phyloP scores from a whole-genome alignment of 2,797 vertebrate species.

The Sebastes aleutianus region DNA sequence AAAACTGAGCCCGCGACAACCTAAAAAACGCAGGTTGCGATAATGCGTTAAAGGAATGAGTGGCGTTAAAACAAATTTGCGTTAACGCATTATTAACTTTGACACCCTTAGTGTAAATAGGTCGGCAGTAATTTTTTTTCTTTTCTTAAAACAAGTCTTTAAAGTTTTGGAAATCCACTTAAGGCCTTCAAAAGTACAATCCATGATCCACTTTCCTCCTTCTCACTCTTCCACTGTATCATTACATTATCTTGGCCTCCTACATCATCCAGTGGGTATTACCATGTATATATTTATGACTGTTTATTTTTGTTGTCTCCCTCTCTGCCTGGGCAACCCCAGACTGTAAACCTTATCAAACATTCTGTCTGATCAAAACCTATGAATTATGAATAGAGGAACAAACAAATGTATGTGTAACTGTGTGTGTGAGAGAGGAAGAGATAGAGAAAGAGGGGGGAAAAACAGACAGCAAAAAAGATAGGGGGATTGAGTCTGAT shows the following conservation, averaged over 20 bases:
- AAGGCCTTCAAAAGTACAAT: background rate
- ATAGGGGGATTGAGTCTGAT: constrained; percentile 60
- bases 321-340: constrained; percentile 47
- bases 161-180: constrained; percentile 6
- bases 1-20: too few relatives aligned
- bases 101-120: background rate
- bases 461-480: constrained; percentile 18
- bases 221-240: constrained; percentile 10
- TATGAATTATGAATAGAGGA: constrained; percentile 73
- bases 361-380: constrained; percentile 78
- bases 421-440: constrained; percentile 6
- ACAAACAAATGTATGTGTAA: constrained; percentile 56
- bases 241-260: constrained; percentile 51
- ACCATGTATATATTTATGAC: constrained; percentile 62
- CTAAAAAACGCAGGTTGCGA: too few relatives aligned
- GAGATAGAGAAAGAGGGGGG: background rate
- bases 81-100: too few relatives aligned
- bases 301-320: constrained; percentile 70
- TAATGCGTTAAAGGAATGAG: too few relatives aligned
- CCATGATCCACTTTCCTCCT: background rate
- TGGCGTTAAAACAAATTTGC: too few relatives aligned
- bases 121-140: too few relatives aligned
- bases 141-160: background rate
- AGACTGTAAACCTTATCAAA: constrained; percentile 71
- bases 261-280: constrained; percentile 53